phyloP scores from a whole-genome alignment of 2,888 invertebrate species.

The Octonoba sinensis region DNA sequence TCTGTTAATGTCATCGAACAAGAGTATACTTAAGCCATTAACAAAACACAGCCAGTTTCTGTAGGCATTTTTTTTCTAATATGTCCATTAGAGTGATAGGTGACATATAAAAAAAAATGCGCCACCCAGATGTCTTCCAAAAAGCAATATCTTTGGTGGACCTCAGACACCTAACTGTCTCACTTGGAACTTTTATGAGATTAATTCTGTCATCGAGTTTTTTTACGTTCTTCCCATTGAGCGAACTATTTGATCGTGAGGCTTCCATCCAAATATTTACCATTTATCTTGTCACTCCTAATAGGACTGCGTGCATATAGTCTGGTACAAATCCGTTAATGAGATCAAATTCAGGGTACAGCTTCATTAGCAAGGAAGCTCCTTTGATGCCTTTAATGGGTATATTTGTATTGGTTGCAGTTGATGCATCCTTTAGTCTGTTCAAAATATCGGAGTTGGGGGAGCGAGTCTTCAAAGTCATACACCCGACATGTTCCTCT shows the following conservation, averaged over 20 bases:
- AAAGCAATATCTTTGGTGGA: background rate
- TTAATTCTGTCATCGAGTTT: constrained; percentile 11
- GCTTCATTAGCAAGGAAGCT: constrained; percentile 15
- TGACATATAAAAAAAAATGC: background rate
- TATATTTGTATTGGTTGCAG: background rate
- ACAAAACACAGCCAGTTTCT: background rate
- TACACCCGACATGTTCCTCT: background rate
- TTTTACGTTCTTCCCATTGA: background rate
- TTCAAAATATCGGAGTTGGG: background rate
- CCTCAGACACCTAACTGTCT: background rate
- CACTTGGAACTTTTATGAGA: background rate
- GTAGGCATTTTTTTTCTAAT: background rate
- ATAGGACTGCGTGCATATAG: constrained; percentile 67
- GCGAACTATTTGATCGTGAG: background rate
- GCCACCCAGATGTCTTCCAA: constrained; percentile 1
- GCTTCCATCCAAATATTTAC: constrained; percentile 63
- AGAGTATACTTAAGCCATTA: too few species aligned
- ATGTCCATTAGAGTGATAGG: background rate
- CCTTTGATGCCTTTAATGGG: constrained; percentile 25
- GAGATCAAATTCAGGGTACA: constrained; percentile 62
- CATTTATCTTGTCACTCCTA: constrained; percentile 64
- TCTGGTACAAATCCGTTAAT: constrained; percentile 65
- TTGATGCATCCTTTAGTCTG: background rate
- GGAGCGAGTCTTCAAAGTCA: background rate
- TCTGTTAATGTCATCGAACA: background rate